phyloP scores from a whole-genome alignment of 2,113 vertebrate genomes.

The Casuarius casuarius region DNA sequence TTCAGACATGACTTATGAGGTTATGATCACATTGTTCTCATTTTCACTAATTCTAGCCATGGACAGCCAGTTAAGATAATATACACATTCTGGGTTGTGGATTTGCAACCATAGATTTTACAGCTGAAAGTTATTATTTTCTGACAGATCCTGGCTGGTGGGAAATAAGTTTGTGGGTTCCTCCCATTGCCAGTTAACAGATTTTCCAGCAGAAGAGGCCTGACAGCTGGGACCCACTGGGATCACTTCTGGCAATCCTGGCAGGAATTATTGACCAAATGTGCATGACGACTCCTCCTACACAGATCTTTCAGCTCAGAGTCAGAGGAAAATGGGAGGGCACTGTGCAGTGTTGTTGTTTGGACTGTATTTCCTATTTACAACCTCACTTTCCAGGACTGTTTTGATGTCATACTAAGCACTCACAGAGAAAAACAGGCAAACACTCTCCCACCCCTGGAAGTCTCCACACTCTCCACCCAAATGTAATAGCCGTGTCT shows the following conservation, averaged over 20 bases:
- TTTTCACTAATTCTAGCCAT: conserved; percentile 25
- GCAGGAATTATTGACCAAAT: not conserved
- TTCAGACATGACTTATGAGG: not conserved
- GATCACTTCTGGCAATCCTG: not conserved
- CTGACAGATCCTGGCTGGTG: conserved; percentile 1
- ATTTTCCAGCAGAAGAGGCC: conserved; percentile 20
- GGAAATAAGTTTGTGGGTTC: conserved; percentile 1
- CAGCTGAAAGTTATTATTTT: conserved; percentile 42
- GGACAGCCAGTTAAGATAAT: conserved; percentile 16
- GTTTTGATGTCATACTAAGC: not conserved
- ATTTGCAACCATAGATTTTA: conserved; percentile 26
- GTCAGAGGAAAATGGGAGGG: not conserved
- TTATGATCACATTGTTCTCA: conserved; percentile 2
- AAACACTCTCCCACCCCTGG: not conserved
- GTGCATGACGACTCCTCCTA: not conserved
- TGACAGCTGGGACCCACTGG: not conserved
- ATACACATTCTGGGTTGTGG: not conserved
- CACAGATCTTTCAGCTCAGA: not conserved
- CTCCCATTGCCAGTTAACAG: not conserved
- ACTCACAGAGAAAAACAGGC: not conserved
- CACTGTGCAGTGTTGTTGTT: not conserved
- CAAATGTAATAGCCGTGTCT: not conserved
- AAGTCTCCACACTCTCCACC: not conserved
- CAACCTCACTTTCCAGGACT: not conserved
- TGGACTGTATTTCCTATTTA: not conserved